Evolutionary conservation across 2,797 vertebrate genomes (phyloP).

Genomic region (Poecilia wingei): DNA sequence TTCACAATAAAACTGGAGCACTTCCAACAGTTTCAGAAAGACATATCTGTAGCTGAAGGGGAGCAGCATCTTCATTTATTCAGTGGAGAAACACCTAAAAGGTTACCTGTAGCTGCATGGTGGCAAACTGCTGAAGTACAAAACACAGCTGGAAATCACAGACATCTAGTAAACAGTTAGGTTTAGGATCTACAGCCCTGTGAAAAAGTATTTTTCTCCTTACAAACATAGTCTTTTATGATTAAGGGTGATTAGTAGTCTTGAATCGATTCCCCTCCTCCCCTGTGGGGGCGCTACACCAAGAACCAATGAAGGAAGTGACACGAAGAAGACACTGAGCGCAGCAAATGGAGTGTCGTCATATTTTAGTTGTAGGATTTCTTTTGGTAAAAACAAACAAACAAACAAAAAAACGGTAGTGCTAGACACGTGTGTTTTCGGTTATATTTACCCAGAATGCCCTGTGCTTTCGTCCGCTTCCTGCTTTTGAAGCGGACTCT

Average conservation of each 20-base stretch:
- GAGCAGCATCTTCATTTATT: neutral
- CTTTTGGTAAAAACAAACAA: neutral
- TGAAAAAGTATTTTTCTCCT: neutral
- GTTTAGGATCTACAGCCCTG: no score
- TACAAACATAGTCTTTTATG: neutral
- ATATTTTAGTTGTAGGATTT: no score
- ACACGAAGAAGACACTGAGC: no score
- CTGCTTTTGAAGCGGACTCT: neutral
- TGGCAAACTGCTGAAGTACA: neutral
- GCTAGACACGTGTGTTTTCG: neutral
- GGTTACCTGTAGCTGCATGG: neutral
- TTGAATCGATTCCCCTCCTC: no score
- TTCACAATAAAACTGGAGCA: neutral
- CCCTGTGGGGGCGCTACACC: no score
- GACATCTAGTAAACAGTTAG: no score
- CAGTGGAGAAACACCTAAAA: neutral
- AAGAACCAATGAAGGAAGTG: no score
- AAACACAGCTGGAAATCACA: neutral
- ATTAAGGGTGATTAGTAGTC: no score
- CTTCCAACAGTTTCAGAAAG: neutral
- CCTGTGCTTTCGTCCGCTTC: neutral
- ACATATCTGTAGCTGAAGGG: neutral
- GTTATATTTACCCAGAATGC: neutral
- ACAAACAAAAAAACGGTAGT: no score
- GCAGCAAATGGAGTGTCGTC: no score